Conservation (phyloP, 2,113 vertebrate genomes). For the Ibidorhyncha struthersii region DNA sequence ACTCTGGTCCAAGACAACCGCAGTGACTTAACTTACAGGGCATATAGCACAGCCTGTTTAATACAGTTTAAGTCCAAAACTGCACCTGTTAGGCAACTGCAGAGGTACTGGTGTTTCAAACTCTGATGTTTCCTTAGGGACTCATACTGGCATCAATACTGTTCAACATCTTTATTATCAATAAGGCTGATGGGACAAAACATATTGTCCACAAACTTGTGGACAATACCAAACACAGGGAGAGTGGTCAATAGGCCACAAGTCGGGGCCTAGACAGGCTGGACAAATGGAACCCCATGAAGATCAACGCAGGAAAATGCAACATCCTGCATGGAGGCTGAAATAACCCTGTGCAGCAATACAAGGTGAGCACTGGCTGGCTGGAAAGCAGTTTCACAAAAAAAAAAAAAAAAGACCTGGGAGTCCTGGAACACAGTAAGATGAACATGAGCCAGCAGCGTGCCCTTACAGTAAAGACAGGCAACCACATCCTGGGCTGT, state of each 20-base stretch:
- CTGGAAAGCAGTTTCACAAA: not conserved
- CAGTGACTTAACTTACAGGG: not conserved
- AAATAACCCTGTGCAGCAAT: not conserved
- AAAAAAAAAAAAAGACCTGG: not conserved
- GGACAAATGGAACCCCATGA: not conserved
- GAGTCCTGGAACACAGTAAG: not conserved
- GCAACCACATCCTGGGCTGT: not conserved
- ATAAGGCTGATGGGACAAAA: not conserved
- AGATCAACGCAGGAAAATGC: not conserved
- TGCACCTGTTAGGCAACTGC: not conserved
- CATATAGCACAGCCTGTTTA: not conserved
- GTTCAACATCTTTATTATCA: not conserved
- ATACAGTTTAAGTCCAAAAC: not conserved
- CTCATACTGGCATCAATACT: not conserved
- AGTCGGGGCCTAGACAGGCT: not conserved
- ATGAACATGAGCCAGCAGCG: not conserved
- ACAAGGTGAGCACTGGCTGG: not conserved
- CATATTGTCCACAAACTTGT: not conserved
- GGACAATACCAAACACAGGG: not conserved
- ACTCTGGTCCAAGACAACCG: not conserved
- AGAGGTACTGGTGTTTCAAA: not conserved
- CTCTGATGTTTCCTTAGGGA: not conserved
- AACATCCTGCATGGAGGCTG: accelerated
- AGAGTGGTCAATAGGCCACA: not conserved
- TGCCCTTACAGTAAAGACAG: not conserved